Evolutionary conservation across 2,113 vertebrate species (phyloP), one percentile per base, ranked within the genome.

Genomic region (Cottus gobio): DNA sequence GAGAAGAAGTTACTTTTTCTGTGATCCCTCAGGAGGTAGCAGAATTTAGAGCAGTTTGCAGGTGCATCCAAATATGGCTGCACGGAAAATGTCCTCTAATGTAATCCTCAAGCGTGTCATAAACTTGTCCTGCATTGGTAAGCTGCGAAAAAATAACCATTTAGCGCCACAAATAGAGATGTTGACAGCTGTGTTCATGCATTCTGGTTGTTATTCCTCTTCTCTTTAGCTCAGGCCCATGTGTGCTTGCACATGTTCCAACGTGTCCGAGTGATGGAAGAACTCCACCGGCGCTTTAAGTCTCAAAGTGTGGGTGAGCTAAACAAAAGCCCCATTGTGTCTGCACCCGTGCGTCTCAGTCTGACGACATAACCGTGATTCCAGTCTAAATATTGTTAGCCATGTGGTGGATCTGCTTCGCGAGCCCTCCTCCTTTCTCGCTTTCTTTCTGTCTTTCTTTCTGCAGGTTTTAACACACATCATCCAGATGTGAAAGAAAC

Each of bases 301-400:
- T 69, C 50, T 65, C 3, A 26, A 5, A 20, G 56, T 82, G 60
- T 52, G 13, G 44, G 15, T 1, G 31, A 78, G 56, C 26, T 58
- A 75, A 79, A 90, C 75, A 89, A 87, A 76, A 87, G 77, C 58
- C 50, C 60, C 56, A 28, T 30, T 87, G 69, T 77, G 68, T 72
- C 80, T 82, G 78, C 73, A 63, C 67, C 68, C 71, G 30, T 12
- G 58, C 42, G 31, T 70, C 56, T 71, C 68, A 58, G 52, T 48
- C 30, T 60, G 66, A 78, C n/a, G 66, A 64, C 71, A 75, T 22
- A 50, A 36, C 22, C 22, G 1, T 39, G 79, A 70, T 70, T 82
- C 77, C 61, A 88, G 88, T 85, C 92, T 88, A 93, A 93, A 92
- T 85, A 91, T 72, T 87, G 75, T 70, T 78, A 66, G 34, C 62